A percentile compares a stretch with the other conserved stretches of the same genome.
Conservation (phyloP, 92 coral and sea anemone genomes). For the Ricordea florida region DNA sequence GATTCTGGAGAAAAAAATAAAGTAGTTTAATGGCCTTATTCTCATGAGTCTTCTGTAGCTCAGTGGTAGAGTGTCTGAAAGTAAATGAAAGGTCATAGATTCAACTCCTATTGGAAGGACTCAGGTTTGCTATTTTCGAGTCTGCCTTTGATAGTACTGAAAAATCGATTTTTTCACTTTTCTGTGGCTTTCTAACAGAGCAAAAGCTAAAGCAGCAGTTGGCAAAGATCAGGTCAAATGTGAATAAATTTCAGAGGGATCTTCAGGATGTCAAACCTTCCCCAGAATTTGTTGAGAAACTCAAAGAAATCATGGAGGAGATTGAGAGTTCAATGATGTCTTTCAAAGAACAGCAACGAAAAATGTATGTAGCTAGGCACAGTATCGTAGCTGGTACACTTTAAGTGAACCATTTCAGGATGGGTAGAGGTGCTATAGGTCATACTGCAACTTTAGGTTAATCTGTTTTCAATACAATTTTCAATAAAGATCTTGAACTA, state of each 20-base stretch:
- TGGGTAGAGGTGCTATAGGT: no score
- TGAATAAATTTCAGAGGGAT: conserved; percentile 88
- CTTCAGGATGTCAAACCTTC: conserved; percentile 95
- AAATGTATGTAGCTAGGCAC: conserved; percentile 54
- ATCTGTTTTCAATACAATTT: no score
- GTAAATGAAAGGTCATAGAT: no score
- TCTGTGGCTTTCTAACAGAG: conserved; percentile 31
- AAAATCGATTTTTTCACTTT: background rate
- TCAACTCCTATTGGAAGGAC: no score
- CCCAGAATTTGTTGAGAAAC: conserved; percentile 88
- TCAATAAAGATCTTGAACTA: no score
- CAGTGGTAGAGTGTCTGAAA: no score
- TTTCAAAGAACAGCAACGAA: conserved; percentile 91
- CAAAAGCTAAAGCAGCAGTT: conserved; percentile 85
- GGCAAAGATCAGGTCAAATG: conserved; percentile 77
- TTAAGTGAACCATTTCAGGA: no score
- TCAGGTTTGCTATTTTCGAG: background rate
- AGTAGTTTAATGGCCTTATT: no score
- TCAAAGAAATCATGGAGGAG: conserved; percentile 97
- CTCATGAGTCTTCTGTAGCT: no score
- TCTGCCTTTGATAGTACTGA: background rate
- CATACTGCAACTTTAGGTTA: no score
- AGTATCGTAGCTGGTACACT: background rate
- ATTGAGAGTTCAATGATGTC: conserved; percentile 91
- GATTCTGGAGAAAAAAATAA: no score